Evolutionary conservation across 1,140 invertebrate species (phyloP).

Genomic region (Chironomus striatipennis): DNA sequence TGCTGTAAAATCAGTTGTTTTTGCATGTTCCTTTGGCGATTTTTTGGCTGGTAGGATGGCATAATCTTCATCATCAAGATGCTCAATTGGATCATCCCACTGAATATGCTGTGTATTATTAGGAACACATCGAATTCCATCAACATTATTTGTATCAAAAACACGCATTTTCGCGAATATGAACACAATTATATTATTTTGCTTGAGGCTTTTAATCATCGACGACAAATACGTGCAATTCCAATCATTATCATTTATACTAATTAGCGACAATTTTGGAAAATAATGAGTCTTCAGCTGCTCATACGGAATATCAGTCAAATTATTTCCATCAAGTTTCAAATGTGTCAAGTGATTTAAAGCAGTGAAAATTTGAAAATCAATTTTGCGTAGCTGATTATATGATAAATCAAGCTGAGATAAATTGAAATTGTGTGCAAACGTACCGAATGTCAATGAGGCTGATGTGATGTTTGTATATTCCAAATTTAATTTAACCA

Average conservation of each 20-base stretch:
- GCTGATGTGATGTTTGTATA: not conserved
- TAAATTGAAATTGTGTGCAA: not conserved
- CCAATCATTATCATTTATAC: constrained; percentile 1
- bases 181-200: not conserved
- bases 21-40: not conserved
- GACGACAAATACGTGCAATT: constrained; percentile 1
- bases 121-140: not conserved
- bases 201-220: constrained; percentile 1
- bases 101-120: not conserved
- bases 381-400: not conserved
- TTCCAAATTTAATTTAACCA: not conserved
- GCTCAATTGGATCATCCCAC: not conserved
- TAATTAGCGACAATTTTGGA: not conserved
- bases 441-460: constrained; percentile 16
- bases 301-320: not conserved
- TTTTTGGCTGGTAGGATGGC: not conserved
- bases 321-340: constrained; percentile 16
- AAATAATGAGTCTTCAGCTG: not conserved
- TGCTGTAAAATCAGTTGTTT: not conserved
- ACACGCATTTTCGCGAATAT: not conserved
- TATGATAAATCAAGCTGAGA: not conserved
- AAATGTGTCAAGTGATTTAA: not conserved
- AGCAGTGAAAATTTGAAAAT: constrained; percentile 4
- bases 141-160: not conserved
- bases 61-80: not conserved